A percentile compares a stretch with the other conserved stretches of the same genome.
Evolutionary conservation across 92 coral and sea anemone species (phyloP).

Genomic region (Palythoa grandis): DNA sequence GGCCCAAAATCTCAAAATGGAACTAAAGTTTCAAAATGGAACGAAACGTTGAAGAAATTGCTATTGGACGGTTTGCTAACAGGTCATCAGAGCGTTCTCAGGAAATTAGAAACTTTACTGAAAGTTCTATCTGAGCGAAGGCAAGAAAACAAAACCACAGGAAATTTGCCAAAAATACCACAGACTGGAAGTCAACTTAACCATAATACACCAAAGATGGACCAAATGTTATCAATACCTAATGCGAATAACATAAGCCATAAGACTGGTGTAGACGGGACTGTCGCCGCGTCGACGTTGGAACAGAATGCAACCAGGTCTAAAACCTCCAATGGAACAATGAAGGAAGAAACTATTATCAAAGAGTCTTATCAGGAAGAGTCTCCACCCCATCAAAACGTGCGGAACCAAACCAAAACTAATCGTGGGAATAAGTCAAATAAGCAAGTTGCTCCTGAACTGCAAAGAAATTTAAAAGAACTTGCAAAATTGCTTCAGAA

Average conservation of each 20-base stretch:
- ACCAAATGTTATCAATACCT: background rate
- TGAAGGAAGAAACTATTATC: background rate
- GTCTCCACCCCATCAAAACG: background rate
- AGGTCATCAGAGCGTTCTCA: background rate
- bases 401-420: background rate
- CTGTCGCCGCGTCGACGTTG: background rate
- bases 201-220: background rate
- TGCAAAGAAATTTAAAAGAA: conserved; percentile 17
- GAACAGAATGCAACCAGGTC: background rate
- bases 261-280: background rate
- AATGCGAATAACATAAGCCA: background rate
- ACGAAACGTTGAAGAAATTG: background rate
- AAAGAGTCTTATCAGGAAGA: background rate
- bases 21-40: background rate
- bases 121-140: background rate
- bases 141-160: background rate
- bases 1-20: background rate
- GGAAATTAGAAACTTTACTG: background rate
- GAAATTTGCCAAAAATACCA: background rate
- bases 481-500: conserved; percentile 17
- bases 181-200: background rate
- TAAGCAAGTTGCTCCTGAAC: background rate
- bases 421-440: background rate
- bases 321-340: background rate
- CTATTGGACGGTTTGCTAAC: background rate